Evolutionary conservation across 2,113 vertebrate genomes (phyloP), one percentile per base, ranked within the genome.

Genomic region (Epinephelus lanceolatus): DNA sequence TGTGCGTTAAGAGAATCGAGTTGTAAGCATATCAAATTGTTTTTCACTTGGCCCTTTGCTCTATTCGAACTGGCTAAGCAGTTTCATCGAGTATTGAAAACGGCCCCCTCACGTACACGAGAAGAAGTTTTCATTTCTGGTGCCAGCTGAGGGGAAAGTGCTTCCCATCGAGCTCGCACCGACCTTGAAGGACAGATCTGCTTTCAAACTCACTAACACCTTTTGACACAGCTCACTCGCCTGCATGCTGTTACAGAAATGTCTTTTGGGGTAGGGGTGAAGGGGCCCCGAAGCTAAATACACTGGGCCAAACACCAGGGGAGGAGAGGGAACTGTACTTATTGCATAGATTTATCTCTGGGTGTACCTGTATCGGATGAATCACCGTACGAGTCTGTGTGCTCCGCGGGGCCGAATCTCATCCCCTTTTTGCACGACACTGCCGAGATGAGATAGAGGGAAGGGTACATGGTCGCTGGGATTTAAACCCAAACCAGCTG

Each of bases 151-250:
- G 78, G 77, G 90, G 76, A 91, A 76, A 91, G 84, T 68, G 86
- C 76, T 90, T 91, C 88, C 90, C 81, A 84, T 91, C 14, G 49
- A n/a, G 78, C 86, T 85, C 3, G 51, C 27, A 23, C 82, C 42
- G 88, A 84, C 94, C 92, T 95, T 95, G 90, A 87, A 82, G 87
- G 86, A 71, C 91, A 85, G 92, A 93, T 93, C 92, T 94, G 94
- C 92, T 95, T 94, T 95, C 92, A 95, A 90, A 95, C 94, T 95
- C 88, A 42, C 87, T 91, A 92, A 94, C 88, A 86, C 90, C 93
- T 94, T 93, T 81, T 94, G 93, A 94, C 93, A 95, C 81, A 84
- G 91, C 91, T 92, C 89, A 88, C 88, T 87, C 52, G 86, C 89
- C 90, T 93, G 92, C 93, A 95, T 83, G 91, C 93, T 95, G 91